Evolutionary conservation across 2,888 invertebrate genomes (phyloP).

Genomic region (Eilema griseolum): DNA sequence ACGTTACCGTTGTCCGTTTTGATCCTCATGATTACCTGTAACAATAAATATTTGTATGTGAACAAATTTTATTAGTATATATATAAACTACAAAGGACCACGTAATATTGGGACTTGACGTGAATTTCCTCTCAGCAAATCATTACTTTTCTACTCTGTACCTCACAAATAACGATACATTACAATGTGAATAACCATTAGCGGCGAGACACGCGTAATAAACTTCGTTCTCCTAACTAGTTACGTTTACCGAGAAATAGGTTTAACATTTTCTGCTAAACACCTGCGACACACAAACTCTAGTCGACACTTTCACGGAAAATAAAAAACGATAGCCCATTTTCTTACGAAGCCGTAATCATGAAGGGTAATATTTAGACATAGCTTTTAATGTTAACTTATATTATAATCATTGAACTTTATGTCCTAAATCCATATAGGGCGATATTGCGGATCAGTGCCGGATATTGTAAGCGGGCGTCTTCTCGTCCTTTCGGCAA

Average conservation of each 20-base stretch:
- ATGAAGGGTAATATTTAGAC: constrained; percentile 25
- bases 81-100: not conserved
- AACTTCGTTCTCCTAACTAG: constrained; percentile 12
- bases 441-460: constrained; percentile 66
- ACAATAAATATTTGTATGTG: constrained; percentile 26
- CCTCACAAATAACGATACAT: constrained; percentile 14
- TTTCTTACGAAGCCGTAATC: constrained; percentile 10
- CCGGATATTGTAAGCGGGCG: constrained; percentile 69
- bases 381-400: constrained; percentile 26
- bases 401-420: constrained; percentile 68
- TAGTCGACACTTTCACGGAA: constrained; percentile 16
- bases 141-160: not conserved
- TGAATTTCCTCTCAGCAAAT: not conserved
- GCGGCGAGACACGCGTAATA: constrained; percentile 12
- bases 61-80: not conserved
- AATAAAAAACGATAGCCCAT: constrained; percentile 18
- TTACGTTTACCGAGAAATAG: constrained; percentile 14
- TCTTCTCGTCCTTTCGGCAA: constrained; percentile 53
- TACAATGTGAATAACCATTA: constrained; percentile 13
- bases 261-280: constrained; percentile 17
- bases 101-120: not conserved
- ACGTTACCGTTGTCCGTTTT: constrained; percentile 77
- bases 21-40: constrained; percentile 81
- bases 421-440: constrained; percentile 68
- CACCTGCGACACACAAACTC: constrained; percentile 21